Conservation (phyloP, 2,797 vertebrate species). For the Apogon hyalosoma region DNA sequence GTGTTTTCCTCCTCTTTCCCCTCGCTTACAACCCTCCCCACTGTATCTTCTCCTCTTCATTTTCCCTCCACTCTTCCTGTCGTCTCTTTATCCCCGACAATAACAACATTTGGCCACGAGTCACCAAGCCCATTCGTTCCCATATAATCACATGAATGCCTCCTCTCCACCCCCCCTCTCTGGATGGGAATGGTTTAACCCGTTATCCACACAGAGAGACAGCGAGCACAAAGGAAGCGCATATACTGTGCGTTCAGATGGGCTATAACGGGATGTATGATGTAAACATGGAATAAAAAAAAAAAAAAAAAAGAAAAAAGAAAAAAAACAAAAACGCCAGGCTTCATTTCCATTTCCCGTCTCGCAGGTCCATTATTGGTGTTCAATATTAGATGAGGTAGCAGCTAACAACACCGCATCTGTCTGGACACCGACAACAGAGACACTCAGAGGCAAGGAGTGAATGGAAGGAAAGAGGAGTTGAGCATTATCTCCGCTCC, state of each 20-base stretch:
- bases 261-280: constrained; percentile 46
- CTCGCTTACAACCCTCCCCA: neutral
- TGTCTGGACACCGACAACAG: constrained; percentile 39
- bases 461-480: constrained; percentile 48
- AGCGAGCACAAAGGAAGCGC: constrained; percentile 73
- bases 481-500: constrained; percentile 57
- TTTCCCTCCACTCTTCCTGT: constrained; percentile 1
- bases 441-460: constrained; percentile 38
- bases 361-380: constrained; percentile 42
- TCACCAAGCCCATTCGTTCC: constrained; percentile 71
- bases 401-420: constrained; percentile 35
- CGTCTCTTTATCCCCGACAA: constrained; percentile 64
- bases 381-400: constrained; percentile 60
- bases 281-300: constrained; percentile 71
- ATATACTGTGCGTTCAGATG: constrained; percentile 20
- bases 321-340: constrained; percentile 33
- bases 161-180: constrained; percentile 32
- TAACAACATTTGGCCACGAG: constrained; percentile 80
- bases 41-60: neutral
- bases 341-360: constrained; percentile 46
- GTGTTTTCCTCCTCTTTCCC: neutral
- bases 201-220: constrained; percentile 56
- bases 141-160: constrained; percentile 48
- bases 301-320: too few relatives aligned
- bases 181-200: constrained; percentile 76